A percentile compares a stretch with the other conserved stretches of the same genome.
phyloP scores from a whole-genome alignment of 2,113 vertebrate genomes.

The Aldabrachelys gigantea region DNA sequence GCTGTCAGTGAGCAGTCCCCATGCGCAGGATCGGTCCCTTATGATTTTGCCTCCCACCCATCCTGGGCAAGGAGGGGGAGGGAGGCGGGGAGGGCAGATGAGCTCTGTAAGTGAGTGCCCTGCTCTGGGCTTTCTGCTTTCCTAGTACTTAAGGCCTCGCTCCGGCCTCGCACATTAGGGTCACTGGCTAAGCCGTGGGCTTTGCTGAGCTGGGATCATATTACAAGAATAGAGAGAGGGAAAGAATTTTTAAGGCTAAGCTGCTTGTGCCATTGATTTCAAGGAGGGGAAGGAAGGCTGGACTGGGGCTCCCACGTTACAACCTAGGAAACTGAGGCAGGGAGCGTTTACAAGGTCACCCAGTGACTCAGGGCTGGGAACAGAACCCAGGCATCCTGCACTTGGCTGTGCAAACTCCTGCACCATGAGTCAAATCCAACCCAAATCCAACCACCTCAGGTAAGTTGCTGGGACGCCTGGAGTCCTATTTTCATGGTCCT shows the following conservation, averaged over 20 bases:
- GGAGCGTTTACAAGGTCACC: too few relatives aligned
- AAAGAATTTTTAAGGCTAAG: conserved; percentile 69
- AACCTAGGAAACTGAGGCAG: background rate
- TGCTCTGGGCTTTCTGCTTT: conserved; percentile 59
- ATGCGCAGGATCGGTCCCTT: background rate
- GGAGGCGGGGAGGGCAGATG: background rate
- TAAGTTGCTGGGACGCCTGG: background rate
- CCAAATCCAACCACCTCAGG: background rate
- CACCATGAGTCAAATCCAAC: background rate
- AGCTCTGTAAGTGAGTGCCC: conserved; percentile 26
- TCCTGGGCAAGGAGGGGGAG: too few relatives aligned
- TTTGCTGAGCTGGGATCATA: conserved; percentile 58
- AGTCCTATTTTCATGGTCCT: background rate
- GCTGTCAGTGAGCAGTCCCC: background rate
- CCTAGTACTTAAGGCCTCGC: conserved; percentile 56
- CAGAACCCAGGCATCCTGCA: background rate
- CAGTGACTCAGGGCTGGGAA: background rate
- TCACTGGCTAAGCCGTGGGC: conserved; percentile 48
- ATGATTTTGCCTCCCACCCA: accelerated
- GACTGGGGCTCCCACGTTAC: background rate
- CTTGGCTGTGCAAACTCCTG: background rate
- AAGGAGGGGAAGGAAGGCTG: too few relatives aligned
- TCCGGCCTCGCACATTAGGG: conserved; percentile 71
- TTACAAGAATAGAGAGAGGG: conserved; percentile 66
- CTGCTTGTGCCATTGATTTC: conserved; percentile 46